Evolutionary conservation across 2,888 invertebrate species (phyloP).

Genomic region (Auanema freiburgensis): DNA sequence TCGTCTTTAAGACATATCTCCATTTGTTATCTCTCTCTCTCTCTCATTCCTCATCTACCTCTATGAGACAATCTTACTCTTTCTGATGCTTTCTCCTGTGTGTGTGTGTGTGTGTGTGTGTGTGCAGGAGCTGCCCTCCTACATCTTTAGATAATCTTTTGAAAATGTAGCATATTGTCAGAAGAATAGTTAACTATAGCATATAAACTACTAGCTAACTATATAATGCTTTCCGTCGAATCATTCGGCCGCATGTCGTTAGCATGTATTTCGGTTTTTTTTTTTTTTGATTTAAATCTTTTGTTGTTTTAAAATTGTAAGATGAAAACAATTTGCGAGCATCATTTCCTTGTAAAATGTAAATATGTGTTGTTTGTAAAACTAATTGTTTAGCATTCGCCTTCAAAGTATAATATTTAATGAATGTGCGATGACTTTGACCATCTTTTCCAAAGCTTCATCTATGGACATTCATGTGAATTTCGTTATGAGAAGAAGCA

Average conservation of each 20-base stretch:
- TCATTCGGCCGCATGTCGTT: too few relatives aligned
- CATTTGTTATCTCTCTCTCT: background rate
- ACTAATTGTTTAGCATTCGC: background rate
- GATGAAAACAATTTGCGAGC: too few relatives aligned
- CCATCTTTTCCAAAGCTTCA: too few relatives aligned
- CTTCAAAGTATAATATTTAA: background rate
- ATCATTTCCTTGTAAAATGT: background rate
- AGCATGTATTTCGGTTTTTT: conserved; percentile 1
- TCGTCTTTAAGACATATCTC: background rate
- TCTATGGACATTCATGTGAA: too few relatives aligned
- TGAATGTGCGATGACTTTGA: background rate
- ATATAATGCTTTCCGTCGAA: too few relatives aligned
- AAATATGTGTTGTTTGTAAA: background rate
- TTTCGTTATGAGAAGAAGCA: background rate
- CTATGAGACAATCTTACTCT: background rate
- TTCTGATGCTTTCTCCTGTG: background rate
- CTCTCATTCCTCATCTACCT: background rate
- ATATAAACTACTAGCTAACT: too few relatives aligned
- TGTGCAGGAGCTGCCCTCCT: background rate
- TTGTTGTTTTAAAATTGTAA: too few relatives aligned
- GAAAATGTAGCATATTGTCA: too few relatives aligned
- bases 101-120: background rate
- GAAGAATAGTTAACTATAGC: too few relatives aligned
- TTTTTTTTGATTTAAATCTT: too few relatives aligned
- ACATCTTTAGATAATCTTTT: too few relatives aligned